phyloP scores from a whole-genome alignment of 2,888 invertebrate species.

The Noctuana brunneofusca region DNA sequence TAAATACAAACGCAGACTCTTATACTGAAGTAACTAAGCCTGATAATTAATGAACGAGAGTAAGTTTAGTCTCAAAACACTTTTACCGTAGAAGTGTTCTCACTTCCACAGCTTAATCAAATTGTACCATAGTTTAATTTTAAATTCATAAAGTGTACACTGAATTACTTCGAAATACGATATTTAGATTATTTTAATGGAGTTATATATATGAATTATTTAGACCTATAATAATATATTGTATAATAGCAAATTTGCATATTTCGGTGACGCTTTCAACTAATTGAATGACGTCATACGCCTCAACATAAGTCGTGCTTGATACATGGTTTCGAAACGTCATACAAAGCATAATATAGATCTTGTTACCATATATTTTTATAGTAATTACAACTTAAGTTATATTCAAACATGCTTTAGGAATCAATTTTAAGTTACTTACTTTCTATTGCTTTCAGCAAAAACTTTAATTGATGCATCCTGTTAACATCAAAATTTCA shows the following conservation, averaged over 20 bases:
- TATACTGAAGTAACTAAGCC: constrained; percentile 3
- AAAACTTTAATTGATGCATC: constrained; percentile 21
- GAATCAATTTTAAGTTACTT: constrained; percentile 35
- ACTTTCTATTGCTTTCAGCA: constrained; percentile 33
- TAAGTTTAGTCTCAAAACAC: constrained; percentile 9
- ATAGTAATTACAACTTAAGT: constrained; percentile 29
- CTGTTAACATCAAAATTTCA: constrained; percentile 11
- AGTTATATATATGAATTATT: too few species aligned
- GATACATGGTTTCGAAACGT: constrained; percentile 11
- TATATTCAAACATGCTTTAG: constrained; percentile 38
- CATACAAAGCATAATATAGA: constrained; percentile 19
- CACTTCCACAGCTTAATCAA: constrained; percentile 3
- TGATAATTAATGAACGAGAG: constrained; percentile 13
- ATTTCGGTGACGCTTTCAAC: background rate
- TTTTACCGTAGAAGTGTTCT: constrained; percentile 4
- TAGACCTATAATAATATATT: too few species aligned
- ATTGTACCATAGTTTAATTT: background rate
- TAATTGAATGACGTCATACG: constrained; percentile 8
- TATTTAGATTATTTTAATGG: background rate
- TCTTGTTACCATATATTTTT: constrained; percentile 15
- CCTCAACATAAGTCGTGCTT: background rate
- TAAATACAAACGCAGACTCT: constrained; percentile 21
- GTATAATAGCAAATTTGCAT: too few species aligned
- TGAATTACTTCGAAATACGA: background rate
- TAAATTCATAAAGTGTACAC: background rate